A percentile compares a stretch with the other conserved stretches of the same genome.
phyloP scores from a whole-genome alignment of 1,140 invertebrate genomes.

The Drosophila orena region DNA sequence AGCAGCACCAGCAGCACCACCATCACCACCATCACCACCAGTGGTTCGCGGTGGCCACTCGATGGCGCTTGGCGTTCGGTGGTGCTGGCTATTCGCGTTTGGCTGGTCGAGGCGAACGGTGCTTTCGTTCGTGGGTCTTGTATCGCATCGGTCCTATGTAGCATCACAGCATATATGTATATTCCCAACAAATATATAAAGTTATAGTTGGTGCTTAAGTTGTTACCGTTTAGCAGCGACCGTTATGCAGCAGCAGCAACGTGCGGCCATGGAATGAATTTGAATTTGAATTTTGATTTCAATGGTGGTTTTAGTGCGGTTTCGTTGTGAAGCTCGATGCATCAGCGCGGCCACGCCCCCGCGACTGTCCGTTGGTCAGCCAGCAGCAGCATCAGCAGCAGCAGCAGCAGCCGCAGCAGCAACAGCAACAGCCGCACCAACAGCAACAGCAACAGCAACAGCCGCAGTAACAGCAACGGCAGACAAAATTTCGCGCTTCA shows the following conservation, averaged over 20 bases:
- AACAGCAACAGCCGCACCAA: neutral
- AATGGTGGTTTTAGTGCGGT: constrained; percentile 36
- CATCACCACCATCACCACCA: neutral
- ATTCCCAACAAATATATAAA: neutral
- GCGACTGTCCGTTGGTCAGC: constrained; percentile 11
- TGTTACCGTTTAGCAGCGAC: constrained; percentile 57
- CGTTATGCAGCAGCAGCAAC: constrained; percentile 52
- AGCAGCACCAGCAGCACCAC: neutral
- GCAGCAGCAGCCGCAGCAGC: neutral
- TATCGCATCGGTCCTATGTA: neutral
- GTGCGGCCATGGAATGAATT: constrained; percentile 60
- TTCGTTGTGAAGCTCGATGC: constrained; percentile 52
- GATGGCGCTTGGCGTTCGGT: constrained; percentile 29
- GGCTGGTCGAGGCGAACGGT: constrained; percentile 76
- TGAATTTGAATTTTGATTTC: constrained; percentile 63
- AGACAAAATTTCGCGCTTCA: constrained; percentile 77
- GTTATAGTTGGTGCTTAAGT: constrained; percentile 45
- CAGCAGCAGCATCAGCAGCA: constrained; percentile 1
- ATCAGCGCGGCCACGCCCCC: constrained; percentile 36
- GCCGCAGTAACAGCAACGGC: constrained; percentile 8
- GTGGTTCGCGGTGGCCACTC: constrained; percentile 44
- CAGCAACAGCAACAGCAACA: neutral
- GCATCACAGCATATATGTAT: neutral
- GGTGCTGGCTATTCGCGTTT: constrained; percentile 74
- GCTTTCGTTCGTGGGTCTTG: constrained; percentile 55